Base-by-base conservation (phyloP, 2,113 vertebrate species). In the Rhineura floridana region DNA sequence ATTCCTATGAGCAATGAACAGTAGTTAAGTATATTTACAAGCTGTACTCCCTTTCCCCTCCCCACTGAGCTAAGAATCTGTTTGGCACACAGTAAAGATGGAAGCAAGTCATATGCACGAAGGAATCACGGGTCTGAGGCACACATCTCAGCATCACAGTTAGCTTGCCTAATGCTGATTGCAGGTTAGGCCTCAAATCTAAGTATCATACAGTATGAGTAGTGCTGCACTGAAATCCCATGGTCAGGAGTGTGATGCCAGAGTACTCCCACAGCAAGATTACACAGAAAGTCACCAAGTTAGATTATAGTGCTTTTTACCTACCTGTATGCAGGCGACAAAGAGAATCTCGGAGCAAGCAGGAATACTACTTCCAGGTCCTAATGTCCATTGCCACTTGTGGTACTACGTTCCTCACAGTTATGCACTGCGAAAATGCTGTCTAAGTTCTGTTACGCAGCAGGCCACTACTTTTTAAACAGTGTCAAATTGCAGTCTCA, bases 391-490 rank as follows among this genome's bases (percentile, higher is more conserved):
- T 98, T 99, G 98, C 98, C 98, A 97, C 98, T 98, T 98, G 98
- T 98, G 98, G 98, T 98, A 99, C 98, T 99, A 99, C 98, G 98
- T 98, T 99, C 98, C 98, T 98, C 98, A 99, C 98, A 98, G 98
- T 98, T 98, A 99, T 96, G 98, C 98, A 99, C 97, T 98, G 98
- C 98, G 97, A 98, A 98, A 98, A 98, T 97, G 98, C 98, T 98
- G 98, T 98, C 98, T 98, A 98, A 98, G 98, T 96, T 96, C 98
- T 97, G 97, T 97, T 97, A 97, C 95, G 97, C 95, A 97, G 97
- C 96, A 97, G 97, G 96, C 96, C 97, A 97, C 97, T 97, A 97
- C 95, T 97, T 96, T 59, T 91, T 96, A 95, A 96, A 93, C 86
- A 95, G 96, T 96, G 95, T 95, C 95, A 95, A 96, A 96, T 96